A percentile compares a stretch with the other conserved stretches of the same genome.
These are phyloP conservation scores for Scomberomorus guttatus DNA, from an alignment of 2,797 vertebrate genomes.

Conservation along the genomic window DNA sequence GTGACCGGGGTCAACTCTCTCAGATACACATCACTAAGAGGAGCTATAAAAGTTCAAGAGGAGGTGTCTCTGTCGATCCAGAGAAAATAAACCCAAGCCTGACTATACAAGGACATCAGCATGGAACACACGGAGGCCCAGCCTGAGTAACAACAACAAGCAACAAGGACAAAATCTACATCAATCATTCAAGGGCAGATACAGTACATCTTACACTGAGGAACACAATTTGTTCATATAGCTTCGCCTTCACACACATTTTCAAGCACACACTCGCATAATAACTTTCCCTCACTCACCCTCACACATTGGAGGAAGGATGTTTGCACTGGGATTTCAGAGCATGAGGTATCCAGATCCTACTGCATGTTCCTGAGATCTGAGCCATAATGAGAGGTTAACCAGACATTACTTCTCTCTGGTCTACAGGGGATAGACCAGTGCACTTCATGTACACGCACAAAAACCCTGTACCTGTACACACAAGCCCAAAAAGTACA, in stretches of 20 bases:
- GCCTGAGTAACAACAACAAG: conserved; percentile 79
- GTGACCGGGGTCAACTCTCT: conserved; percentile 83
- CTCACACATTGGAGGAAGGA: conserved; percentile 49
- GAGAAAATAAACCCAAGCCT: conserved; percentile 84
- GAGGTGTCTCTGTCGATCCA: conserved; percentile 84
- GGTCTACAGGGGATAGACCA: conserved; percentile 31
- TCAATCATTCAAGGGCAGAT: conserved; percentile 79
- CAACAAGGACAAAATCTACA: conserved; percentile 82
- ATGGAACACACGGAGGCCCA: conserved; percentile 76
- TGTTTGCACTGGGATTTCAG: conserved; percentile 65
- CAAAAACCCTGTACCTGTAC: conserved; percentile 28
- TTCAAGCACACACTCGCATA: conserved; percentile 24
- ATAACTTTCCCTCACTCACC: conserved; percentile 52
- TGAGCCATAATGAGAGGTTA: conserved; percentile 68
- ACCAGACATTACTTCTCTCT: conserved; percentile 57
- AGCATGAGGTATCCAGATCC: conserved; percentile 49
- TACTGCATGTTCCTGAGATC: conserved; percentile 59
- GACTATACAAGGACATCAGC: conserved; percentile 84
- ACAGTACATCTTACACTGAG: conserved; percentile 63
- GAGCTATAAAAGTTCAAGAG: conserved; percentile 87
- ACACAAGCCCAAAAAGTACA: conserved; percentile 47
- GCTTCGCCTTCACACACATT: conserved; percentile 51
- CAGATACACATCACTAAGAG: conserved; percentile 85
- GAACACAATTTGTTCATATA: conserved; percentile 65
- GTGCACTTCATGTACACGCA: conserved; percentile 35